These are phyloP conservation scores for Cepaea hortensis DNA, from an alignment of 2,888 invertebrate species.

Conservation along the genomic window DNA sequence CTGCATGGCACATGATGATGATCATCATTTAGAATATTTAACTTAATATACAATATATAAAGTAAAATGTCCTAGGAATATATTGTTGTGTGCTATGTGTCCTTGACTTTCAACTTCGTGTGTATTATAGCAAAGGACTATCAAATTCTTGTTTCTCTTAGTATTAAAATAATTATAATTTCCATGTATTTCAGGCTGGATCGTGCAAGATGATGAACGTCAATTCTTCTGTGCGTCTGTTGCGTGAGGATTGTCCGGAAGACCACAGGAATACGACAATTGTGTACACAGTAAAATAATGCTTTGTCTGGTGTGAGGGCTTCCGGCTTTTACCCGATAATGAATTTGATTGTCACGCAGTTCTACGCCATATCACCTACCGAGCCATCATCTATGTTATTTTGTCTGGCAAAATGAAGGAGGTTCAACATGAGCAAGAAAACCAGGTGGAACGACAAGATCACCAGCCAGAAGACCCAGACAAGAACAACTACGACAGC, in stretches of 20 bases:
- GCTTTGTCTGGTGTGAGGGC: neutral
- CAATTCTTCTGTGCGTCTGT: too few species aligned
- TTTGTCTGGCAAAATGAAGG: conserved; percentile 14
- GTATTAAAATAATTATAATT: neutral
- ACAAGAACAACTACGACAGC: conserved; percentile 21
- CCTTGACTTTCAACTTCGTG: too few species aligned
- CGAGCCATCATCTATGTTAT: neutral
- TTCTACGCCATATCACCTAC: neutral
- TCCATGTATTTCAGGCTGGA: neutral
- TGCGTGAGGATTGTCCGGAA: too few species aligned
- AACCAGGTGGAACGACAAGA: neutral
- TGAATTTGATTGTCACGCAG: neutral
- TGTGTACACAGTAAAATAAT: too few species aligned
- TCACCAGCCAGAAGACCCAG: neutral
- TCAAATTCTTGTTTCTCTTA: neutral
- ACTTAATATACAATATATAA: too few species aligned
- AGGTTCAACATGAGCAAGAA: neutral
- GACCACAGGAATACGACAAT: too few species aligned
- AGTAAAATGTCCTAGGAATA: too few species aligned
- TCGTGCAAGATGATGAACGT: too few species aligned
- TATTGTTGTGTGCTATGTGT: too few species aligned
- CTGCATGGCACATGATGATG: too few species aligned
- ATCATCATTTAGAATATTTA: too few species aligned
- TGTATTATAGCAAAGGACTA: neutral
- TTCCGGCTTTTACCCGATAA: neutral